phyloP scores from a whole-genome alignment of 2,797 vertebrate genomes.

The Neopelma chrysocephalum region DNA sequence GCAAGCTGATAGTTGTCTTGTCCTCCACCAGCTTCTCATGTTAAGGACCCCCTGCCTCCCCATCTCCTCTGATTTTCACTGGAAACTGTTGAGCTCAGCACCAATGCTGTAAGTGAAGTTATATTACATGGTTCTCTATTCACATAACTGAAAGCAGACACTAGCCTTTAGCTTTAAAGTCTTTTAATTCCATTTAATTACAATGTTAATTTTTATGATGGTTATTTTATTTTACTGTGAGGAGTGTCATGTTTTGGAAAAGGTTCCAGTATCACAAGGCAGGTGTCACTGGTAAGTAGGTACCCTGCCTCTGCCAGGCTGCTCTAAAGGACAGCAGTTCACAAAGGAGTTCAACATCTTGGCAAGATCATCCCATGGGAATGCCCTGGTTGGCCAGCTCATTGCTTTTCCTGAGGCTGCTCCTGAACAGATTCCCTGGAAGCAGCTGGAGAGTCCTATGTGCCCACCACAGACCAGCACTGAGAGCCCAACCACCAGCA shows the following conservation, averaged over 20 bases:
- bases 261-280: neutral
- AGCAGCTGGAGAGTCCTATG: neutral
- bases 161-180: neutral
- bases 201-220: neutral
- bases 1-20: neutral
- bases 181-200: neutral
- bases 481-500: neutral
- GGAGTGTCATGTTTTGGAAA: neutral
- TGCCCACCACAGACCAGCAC: neutral
- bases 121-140: neutral
- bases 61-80: neutral
- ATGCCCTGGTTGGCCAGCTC: too few species aligned
- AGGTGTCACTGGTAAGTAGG: neutral
- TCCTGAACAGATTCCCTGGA: neutral
- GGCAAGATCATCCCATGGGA: too few species aligned
- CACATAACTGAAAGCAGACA: neutral
- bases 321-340: neutral
- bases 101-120: neutral
- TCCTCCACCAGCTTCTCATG: neutral
- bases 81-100: neutral
- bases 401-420: neutral
- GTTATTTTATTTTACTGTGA: neutral
- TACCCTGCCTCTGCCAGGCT: neutral
- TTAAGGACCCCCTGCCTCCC: fast-evolving
- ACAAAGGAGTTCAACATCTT: neutral